Evolutionary conservation across 2,797 vertebrate genomes (phyloP).

Genomic region (Pelochelys cantorii): DNA sequence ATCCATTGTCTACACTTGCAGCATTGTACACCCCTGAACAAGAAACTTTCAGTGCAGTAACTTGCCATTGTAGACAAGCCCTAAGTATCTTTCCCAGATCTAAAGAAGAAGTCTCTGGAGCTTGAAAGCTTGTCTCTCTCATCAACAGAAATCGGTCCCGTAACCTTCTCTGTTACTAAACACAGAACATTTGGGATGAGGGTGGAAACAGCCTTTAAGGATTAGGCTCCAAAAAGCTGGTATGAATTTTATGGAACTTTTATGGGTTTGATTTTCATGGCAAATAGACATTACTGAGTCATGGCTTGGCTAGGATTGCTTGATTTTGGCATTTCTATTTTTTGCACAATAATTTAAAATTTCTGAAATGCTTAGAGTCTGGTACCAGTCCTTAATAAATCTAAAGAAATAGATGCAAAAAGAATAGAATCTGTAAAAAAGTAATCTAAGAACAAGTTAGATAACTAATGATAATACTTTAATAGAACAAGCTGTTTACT

Average conservation of each 20-base stretch:
- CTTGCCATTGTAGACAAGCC: no score
- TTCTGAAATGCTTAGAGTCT: conserved; percentile 44
- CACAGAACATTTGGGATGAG: neutral
- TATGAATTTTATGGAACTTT: conserved; percentile 56
- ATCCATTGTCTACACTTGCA: no score
- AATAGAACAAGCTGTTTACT: conserved; percentile 21
- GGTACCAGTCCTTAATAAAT: conserved; percentile 56
- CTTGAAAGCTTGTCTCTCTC: neutral
- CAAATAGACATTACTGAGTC: conserved; percentile 56
- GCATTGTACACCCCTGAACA: no score
- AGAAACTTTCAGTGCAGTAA: no score
- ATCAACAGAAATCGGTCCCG: neutral
- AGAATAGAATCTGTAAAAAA: conserved; percentile 51
- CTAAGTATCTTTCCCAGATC: neutral
- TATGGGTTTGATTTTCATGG: conserved; percentile 64
- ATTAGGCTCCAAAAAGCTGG: conserved; percentile 38
- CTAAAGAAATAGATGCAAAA: conserved; percentile 59
- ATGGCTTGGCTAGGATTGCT: conserved; percentile 50
- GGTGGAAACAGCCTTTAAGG: conserved; percentile 26
- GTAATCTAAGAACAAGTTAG: conserved; percentile 50
- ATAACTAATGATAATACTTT: conserved; percentile 45
- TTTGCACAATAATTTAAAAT: conserved; percentile 50
- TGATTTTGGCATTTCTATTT: conserved; percentile 71
- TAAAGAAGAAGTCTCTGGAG: neutral
- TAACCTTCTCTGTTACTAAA: neutral